Evolutionary conservation across 2,888 invertebrate genomes (phyloP).

Genomic region (Melanotus villosus): DNA sequence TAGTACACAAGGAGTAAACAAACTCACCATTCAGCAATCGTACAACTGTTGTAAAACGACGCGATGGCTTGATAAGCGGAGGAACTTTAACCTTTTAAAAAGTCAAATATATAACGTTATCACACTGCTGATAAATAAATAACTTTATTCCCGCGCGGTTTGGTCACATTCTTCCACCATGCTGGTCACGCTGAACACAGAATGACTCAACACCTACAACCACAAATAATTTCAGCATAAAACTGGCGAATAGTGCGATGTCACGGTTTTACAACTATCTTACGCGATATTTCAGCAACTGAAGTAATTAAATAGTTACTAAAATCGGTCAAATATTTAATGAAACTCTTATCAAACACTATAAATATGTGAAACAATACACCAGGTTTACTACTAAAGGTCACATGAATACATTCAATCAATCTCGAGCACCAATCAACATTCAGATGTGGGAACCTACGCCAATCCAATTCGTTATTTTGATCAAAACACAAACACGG

Average conservation of each 20-base stretch:
- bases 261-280: conserved; percentile 33
- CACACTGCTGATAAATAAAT: conserved; percentile 48
- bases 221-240: conserved; percentile 19
- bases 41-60: conserved; percentile 39
- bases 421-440: conserved; percentile 55
- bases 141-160: conserved; percentile 51
- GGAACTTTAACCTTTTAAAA: conserved; percentile 53
- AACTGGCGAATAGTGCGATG: conserved; percentile 11
- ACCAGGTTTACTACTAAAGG: conserved; percentile 59
- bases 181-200: conserved; percentile 47
- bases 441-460: conserved; percentile 44
- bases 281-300: conserved; percentile 20
- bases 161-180: conserved; percentile 46
- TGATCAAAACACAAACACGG: conserved; percentile 54
- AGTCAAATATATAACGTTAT: conserved; percentile 49
- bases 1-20: conserved; percentile 48
- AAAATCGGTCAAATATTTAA: conserved; percentile 23
- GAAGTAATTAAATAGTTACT: conserved; percentile 17
- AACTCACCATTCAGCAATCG: conserved; percentile 47
- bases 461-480: conserved; percentile 53
- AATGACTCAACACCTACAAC: conserved; percentile 52
- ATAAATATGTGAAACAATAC: conserved; percentile 53
- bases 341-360: conserved; percentile 44
- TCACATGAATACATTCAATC: conserved; percentile 63
- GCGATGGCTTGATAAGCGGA: conserved; percentile 31